Evolutionary conservation across 2,113 vertebrate species (phyloP).

Genomic region (Terrapene triunguis): DNA sequence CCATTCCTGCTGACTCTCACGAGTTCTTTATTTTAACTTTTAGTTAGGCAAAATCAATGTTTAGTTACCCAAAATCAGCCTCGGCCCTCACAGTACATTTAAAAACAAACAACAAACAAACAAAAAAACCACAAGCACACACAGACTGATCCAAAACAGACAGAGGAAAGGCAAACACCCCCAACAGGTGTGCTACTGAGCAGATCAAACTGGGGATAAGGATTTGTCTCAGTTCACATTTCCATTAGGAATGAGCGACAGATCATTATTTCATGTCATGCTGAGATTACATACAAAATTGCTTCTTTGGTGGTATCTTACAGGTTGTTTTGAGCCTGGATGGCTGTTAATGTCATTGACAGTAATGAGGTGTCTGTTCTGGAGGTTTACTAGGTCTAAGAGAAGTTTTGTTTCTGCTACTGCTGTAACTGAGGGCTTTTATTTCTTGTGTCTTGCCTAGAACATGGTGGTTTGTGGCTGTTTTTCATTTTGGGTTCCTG

Average conservation of each 20-base stretch:
- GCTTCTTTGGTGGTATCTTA: not conserved
- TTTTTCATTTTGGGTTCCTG: not conserved
- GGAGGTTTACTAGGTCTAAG: not conserved
- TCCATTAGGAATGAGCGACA: not conserved
- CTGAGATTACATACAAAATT: not conserved
- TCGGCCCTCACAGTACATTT: not conserved
- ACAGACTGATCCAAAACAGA: not conserved
- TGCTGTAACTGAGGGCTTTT: not conserved
- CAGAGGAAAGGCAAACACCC: not conserved
- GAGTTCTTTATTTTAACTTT: not conserved
- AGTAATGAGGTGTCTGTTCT: not conserved
- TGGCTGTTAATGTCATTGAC: not conserved
- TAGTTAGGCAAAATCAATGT: no score
- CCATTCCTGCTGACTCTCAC: not conserved
- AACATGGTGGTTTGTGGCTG: not conserved
- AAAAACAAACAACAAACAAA: no score
- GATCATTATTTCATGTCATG: not conserved
- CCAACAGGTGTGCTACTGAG: not conserved
- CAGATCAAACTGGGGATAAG: not conserved
- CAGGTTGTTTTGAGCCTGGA: not conserved
- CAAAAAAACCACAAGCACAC: not conserved
- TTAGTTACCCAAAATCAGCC: not conserved
- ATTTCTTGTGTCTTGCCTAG: not conserved
- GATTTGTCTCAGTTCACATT: fast-evolving
- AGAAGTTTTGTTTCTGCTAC: not conserved